These are phyloP conservation scores for Ia io DNA, from an alignment of 2,113 vertebrate species.

Conservation along the genomic window DNA sequence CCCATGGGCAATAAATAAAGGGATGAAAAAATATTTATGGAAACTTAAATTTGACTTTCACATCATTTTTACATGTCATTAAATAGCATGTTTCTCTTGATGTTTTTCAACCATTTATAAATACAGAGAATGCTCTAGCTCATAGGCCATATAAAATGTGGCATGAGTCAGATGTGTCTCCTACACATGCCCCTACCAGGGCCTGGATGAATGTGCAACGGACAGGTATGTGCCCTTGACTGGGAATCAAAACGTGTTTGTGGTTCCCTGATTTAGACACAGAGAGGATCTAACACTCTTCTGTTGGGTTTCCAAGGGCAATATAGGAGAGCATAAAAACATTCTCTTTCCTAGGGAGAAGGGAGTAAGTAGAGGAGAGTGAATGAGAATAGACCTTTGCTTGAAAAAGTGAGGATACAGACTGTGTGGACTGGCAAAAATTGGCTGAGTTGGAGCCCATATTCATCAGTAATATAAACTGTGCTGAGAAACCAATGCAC, in stretches of 20 bases:
- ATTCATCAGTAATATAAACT: not conserved
- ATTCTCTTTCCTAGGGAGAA: not conserved
- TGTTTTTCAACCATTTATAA: constrained; percentile 11
- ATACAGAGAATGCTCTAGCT: not conserved
- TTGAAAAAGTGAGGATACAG: not conserved
- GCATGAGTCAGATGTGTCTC: not conserved
- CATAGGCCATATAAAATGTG: not conserved
- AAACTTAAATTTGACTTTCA: not conserved
- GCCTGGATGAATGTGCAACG: no score
- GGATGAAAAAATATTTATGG: not conserved
- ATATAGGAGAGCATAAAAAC: not conserved
- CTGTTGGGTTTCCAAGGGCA: not conserved
- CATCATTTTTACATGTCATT: not conserved
- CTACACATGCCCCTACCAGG: no score
- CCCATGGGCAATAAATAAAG: not conserved
- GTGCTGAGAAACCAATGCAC: not conserved
- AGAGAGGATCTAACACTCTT: not conserved
- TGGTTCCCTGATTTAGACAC: not conserved
- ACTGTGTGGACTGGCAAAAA: not conserved
- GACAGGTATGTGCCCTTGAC: no score
- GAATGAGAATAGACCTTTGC: not conserved
- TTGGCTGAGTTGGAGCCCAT: not conserved
- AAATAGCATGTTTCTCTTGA: not conserved
- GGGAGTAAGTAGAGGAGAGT: not conserved
- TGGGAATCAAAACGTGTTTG: not conserved